Base-by-base conservation (phyloP, 2,888 invertebrate species). In the Apantesis nais region DNA sequence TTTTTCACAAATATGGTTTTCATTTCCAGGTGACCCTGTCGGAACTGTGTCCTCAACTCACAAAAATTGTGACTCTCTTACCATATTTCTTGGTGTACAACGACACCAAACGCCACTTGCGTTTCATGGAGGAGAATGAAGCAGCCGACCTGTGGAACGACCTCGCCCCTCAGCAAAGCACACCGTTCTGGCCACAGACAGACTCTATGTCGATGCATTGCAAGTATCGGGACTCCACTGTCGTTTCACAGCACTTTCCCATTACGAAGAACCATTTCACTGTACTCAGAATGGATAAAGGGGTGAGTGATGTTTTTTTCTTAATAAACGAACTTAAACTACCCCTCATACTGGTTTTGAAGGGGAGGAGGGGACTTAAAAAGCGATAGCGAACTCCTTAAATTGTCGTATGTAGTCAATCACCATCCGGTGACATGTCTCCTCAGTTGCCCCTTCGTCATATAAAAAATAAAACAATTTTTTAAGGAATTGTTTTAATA, bases 111-210 rank as follows among this genome's bases (percentile, higher is more conserved):
- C 96, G 92, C 4, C 90, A 93, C 73, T 81, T 95, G 14, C 91
- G 98, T 69, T 98, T 97, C 92, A 98, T 98, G 98, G 98, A 98
- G 86, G 97, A 97, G 88, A 98, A 98, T 85, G 98, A 98, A 86
- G 96, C 97, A 61, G 97, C 97, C 0, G 98, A 98, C 90, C 93
- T 98, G 16, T 98, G 98, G 98, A 96, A 97, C 67, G 98, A 98
- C 91, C 91, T 98, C 29, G 91, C 96, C 0, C 96, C 97, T 0
- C 95, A 96, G 74, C 97, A 97, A 89, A 97, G 97, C 80, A 90
- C 96, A 25, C 96, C 97, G 12, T 98, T 97, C 90, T 98, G 98
- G 98, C 98, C 98, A 0, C 97, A 97, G 82, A 98, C 98, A 0
- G 97, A 97, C 75, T 97, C 97, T 0, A 97, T 97, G 97, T 96